Base-by-base conservation (phyloP, 2,113 vertebrate species). In the Planiliza haematocheilus region DNA sequence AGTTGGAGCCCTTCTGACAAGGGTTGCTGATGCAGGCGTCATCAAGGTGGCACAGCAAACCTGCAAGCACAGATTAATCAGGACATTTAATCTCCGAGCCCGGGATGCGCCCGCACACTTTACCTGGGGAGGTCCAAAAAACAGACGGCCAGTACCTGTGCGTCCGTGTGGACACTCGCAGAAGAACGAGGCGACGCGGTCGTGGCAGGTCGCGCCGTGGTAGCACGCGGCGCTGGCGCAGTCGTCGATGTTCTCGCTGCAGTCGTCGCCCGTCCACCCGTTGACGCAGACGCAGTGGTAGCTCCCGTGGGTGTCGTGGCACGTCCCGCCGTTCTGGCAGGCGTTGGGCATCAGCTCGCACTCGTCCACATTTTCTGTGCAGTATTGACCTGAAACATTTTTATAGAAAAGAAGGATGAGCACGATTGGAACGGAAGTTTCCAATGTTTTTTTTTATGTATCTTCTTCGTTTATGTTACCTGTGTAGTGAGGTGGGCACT, bases 1-100 rank as follows among this genome's bases (percentile, higher is more conserved):
- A 99, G 94, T 98, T 98, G 82, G 97, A 97, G 45, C 97, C 97
- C 73, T 98, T 97, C 0, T 98, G 98, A 90, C 98, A 99, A 0
- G 98, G 98, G 63, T 98, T 99, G 88, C 97, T 99, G 93, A 99
- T 99, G 82, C 98, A 99, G 3, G 98, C 97, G 0, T 99, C 97
- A 0, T 97, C 94, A 0, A 99, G 93, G 89, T 99, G 98, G 85
- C 98, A 99, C 12, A 99, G 91, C 76, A 99, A 85, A 64, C 98
- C 97, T 99, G 83, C 16, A 17, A 36, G 50, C 42, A 34, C 1
- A 1, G 52, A 66, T 4, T 50, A 7, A 11, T 18, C 17, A n/a
- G n/a, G n/a, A 37, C 14, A 38, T 59, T 34, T 2, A 63, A 12
- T 18, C 3, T 1, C 4, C 17, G 13, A 8, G 39, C 21, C 16